A percentile compares a stretch with the other conserved stretches of the same genome.
phyloP scores from a whole-genome alignment of 2,888 invertebrate species.

The Argyra leucocephala region DNA sequence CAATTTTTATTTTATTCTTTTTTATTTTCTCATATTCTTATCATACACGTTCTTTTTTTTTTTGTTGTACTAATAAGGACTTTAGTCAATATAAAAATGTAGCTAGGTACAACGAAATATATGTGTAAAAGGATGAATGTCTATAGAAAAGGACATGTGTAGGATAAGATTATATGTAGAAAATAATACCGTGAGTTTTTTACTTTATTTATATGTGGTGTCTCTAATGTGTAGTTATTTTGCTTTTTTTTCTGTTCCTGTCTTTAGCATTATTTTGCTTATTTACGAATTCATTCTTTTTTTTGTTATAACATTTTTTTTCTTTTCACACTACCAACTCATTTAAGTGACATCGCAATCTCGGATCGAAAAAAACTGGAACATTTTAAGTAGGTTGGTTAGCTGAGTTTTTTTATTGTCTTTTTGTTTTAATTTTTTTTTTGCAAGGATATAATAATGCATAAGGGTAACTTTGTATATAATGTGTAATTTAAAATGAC shows the following conservation, averaged over 20 bases:
- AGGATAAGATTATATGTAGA: too few relatives aligned
- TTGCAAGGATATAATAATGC: background rate
- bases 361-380: background rate
- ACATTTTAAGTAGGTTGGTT: background rate
- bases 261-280: slow-evolving; percentile 35
- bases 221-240: background rate
- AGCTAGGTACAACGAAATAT: too few relatives aligned
- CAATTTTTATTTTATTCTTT: background rate
- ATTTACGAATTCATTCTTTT: slow-evolving; percentile 25
- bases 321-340: too few relatives aligned
- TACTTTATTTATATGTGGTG: too few relatives aligned
- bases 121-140: too few relatives aligned
- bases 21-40: background rate
- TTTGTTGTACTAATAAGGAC: too few relatives aligned
- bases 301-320: background rate
- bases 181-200: too few relatives aligned
- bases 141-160: too few relatives aligned
- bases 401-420: background rate
- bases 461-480: background rate
- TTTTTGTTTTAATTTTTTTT: background rate
- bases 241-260: slow-evolving; percentile 25
- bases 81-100: too few relatives aligned
- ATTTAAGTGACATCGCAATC: too few relatives aligned
- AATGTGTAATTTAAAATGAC: background rate
- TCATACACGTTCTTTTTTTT: too few relatives aligned